Conservation (phyloP, 2,113 vertebrate genomes). For the Heloderma charlesbogerti region DNA sequence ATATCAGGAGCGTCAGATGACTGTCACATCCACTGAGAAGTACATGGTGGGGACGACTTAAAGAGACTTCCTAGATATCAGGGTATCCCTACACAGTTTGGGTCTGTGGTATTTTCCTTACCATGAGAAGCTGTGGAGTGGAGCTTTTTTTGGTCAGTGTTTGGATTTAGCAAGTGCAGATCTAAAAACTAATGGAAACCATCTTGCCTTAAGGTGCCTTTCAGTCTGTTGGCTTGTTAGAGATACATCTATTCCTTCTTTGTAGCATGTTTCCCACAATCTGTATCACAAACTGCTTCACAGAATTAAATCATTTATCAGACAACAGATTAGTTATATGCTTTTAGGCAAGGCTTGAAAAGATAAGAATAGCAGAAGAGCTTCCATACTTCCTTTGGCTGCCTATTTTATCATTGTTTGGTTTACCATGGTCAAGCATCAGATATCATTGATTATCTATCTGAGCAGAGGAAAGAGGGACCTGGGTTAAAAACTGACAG, state of each 20-base stretch:
- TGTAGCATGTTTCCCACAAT: conserved; percentile 13
- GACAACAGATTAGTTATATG: neutral
- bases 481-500: neutral
- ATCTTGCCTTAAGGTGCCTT: neutral
- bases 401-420: neutral
- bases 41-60: neutral
- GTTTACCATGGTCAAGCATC: neutral
- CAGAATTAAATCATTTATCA: conserved; percentile 27
- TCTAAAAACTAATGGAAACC: neutral
- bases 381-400: neutral
- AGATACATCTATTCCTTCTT: neutral
- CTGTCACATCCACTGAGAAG: neutral
- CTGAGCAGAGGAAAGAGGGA: too few relatives aligned
- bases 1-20: neutral
- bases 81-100: neutral
- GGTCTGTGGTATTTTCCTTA: neutral
- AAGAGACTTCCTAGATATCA: neutral
- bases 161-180: neutral
- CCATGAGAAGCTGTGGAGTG: neutral
- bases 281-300: neutral
- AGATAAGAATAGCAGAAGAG: conserved; percentile 31
- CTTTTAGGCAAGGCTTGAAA: conserved; percentile 29
- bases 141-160: neutral
- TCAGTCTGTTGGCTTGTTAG: neutral
- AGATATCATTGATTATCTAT: too few relatives aligned